Evolutionary conservation across 1,140 invertebrate species (phyloP).

Genomic region (Cyphomyrmex costatus): DNA sequence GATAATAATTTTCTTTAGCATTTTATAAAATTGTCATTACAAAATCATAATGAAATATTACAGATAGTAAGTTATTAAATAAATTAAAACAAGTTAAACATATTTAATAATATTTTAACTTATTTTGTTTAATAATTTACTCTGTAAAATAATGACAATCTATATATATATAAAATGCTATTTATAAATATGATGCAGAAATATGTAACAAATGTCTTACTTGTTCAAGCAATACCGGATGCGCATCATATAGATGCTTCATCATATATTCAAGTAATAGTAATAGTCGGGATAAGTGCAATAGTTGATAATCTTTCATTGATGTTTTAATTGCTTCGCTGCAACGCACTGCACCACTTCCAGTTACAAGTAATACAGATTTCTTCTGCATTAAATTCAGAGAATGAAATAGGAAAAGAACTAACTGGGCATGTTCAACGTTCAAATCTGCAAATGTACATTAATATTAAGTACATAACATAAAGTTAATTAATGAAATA

Average conservation of each 20-base stretch:
- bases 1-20: conserved; percentile 78
- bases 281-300: conserved; percentile 94
- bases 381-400: conserved; percentile 98
- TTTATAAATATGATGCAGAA: neutral
- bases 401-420: conserved; percentile 97
- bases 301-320: conserved; percentile 90
- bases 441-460: conserved; percentile 92
- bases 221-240: conserved; percentile 91
- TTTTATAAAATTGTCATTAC: conserved; percentile 66
- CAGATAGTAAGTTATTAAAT: conserved; percentile 50
- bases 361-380: conserved; percentile 94
- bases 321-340: conserved; percentile 89
- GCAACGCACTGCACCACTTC: conserved; percentile 90
- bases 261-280: conserved; percentile 98
- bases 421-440: conserved; percentile 97
- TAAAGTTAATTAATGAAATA: conserved; percentile 27
- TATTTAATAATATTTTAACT: conserved; percentile 4
- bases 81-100: neutral
- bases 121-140: conserved; percentile 31
- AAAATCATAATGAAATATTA: conserved; percentile 22
- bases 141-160: conserved; percentile 22
- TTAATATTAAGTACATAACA: neutral
- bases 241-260: conserved; percentile 97
- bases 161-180: conserved; percentile 67
- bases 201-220: conserved; percentile 83